Base-by-base conservation (phyloP, 1,140 invertebrate species). In the Metopolophium dirhodum region DNA sequence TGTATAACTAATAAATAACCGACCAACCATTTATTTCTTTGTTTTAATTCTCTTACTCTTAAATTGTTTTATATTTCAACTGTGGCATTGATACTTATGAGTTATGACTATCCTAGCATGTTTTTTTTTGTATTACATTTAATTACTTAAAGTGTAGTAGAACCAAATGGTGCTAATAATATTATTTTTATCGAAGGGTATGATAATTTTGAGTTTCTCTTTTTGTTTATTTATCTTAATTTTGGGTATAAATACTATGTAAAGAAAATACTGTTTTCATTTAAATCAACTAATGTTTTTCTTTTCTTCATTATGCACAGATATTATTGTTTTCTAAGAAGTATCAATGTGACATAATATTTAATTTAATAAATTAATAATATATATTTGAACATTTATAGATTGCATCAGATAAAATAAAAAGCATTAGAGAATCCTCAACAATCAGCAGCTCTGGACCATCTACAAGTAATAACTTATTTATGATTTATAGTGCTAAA, bases 381-480 rank as follows among this genome's bases (percentile, higher is more conserved):
- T 61, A 23, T 54, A 54, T 54, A 54, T 61, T 77, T 77, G 30
- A 18, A 77, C 14, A 77, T 18, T 77, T 77, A n/a, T 41, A 93
- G 91, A 37, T 47, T 8, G 49, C 82, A 35, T 1, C n/a, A 30
- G 91, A 57, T 57, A 93, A 93, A 54, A 86, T 41, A 8, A 93
- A 85, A 86, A 30, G 23, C 57, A 7, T 45, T 20, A 93, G 82
- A 57, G 82, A 86, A 85, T 93, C 91, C 41, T 20, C 91, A 41
- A 57, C 77, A 8, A 93, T 93, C 20, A 91, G 82, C 47, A 18
- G 61, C 22, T 92, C 68, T 45, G 90, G 61, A 77, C 6, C 61
- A 54, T 54, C 82, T 22, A 93, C 82, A 93, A 93, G 91, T 93
- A 93, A 93, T 35, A 90, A 57, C 14, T 57, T 14, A 87, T 87